Percentiles rank a stretch among this genome's conserved stretches.
Conservation (phyloP, 2,888 invertebrate genomes). For the Drosophila pegasa region DNA sequence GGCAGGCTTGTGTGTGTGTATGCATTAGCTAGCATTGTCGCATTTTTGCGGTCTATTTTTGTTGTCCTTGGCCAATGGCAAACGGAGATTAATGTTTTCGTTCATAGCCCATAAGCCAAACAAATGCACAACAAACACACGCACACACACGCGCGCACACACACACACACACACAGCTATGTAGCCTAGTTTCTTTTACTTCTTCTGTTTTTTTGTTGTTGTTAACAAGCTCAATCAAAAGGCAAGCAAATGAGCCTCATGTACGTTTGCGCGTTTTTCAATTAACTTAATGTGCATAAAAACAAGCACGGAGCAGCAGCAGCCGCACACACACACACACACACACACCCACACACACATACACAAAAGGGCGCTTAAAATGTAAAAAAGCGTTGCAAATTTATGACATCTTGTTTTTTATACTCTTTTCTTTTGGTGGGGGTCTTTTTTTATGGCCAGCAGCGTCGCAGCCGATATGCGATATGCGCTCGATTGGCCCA, state of each 20-base stretch:
- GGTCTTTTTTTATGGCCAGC: slow-evolving; percentile 67
- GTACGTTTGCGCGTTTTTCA: slow-evolving; percentile 66
- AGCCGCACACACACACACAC: slow-evolving; percentile 7
- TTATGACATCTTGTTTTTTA: slow-evolving; percentile 72
- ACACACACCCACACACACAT: slow-evolving; percentile 5
- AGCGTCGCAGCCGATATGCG: slow-evolving; percentile 65
- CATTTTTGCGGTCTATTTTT: slow-evolving; percentile 47
- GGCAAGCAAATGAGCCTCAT: slow-evolving; percentile 58
- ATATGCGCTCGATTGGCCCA: slow-evolving; percentile 76
- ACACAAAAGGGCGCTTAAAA: slow-evolving; percentile 35
- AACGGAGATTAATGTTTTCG: slow-evolving; percentile 83
- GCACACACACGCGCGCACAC: not conserved
- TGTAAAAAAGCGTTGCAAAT: slow-evolving; percentile 65
- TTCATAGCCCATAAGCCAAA: slow-evolving; percentile 62
- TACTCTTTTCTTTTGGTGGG: slow-evolving; percentile 9
- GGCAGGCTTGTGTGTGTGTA: slow-evolving; percentile 25
- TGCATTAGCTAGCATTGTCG: slow-evolving; percentile 45
- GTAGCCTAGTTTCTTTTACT: slow-evolving; percentile 21
- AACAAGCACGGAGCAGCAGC: slow-evolving; percentile 28
- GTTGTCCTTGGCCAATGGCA: slow-evolving; percentile 73
- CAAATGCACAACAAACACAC: slow-evolving; percentile 43
- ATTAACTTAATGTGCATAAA: slow-evolving; percentile 77
- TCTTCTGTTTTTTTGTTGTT: slow-evolving; percentile 3
- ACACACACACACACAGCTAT: slow-evolving; percentile 9
- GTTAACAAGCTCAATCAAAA: slow-evolving; percentile 59